A percentile compares a stretch with the other conserved stretches of the same genome.
Evolutionary conservation across 2,113 vertebrate species (phyloP).

Genomic region (Platichthys flesus): DNA sequence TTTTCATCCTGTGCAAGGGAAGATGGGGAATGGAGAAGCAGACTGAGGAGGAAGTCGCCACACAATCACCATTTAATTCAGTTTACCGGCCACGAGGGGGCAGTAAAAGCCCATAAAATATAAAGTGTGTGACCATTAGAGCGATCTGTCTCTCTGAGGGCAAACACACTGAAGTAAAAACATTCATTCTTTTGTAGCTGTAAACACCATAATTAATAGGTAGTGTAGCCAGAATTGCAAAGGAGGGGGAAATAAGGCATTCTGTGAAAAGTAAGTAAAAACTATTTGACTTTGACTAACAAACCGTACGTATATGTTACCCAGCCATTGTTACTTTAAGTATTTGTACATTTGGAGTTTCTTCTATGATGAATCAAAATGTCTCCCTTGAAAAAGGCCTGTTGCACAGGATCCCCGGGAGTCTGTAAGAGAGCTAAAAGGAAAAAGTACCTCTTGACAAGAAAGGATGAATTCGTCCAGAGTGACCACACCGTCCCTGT

Average conservation of each 20-base stretch:
- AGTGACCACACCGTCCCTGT: constrained; percentile 97
- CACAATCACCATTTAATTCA: constrained; percentile 50
- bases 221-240: background rate
- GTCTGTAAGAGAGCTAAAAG: background rate
- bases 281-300: background rate
- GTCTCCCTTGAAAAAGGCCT: background rate
- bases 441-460: constrained; percentile 91
- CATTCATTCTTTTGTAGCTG: background rate
- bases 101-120: constrained; percentile 38
- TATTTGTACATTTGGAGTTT: background rate
- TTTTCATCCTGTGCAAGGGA: constrained; percentile 90
- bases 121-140: background rate
- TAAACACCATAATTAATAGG: constrained; percentile 52
- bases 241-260: background rate
- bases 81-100: constrained; percentile 63
- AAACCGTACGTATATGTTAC: background rate
- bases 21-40: constrained; percentile 26
- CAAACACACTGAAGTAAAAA: constrained; percentile 21
- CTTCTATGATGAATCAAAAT: background rate
- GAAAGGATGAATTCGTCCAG: constrained; percentile 97
- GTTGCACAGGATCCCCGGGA: no score
- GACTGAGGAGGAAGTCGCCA: constrained; percentile 9
- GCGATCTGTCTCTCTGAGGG: constrained; percentile 18
- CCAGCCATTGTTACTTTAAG: background rate
- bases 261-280: background rate